phyloP scores from a whole-genome alignment of 2,888 invertebrate genomes.

The Hymenopus coronatus region DNA sequence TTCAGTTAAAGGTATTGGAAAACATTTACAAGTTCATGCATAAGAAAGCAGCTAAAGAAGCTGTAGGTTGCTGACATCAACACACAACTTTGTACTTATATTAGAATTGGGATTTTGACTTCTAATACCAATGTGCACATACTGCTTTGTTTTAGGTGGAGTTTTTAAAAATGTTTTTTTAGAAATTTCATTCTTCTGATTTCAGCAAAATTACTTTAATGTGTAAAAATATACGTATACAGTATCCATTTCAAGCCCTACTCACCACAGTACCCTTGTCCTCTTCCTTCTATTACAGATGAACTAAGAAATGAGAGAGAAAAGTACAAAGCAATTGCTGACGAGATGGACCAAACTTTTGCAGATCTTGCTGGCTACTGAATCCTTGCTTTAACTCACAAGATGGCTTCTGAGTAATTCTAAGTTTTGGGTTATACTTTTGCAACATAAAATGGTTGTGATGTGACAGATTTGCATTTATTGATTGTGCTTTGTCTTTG shows the following conservation, averaged over 20 bases:
- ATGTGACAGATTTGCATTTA: background rate
- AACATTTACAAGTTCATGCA: too few species aligned
- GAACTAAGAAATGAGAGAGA: conserved; percentile 88
- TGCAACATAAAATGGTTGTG: background rate
- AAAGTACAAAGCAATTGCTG: conserved; percentile 96
- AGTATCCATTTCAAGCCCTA: background rate
- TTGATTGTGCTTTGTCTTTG: background rate
- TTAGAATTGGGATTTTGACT: too few species aligned
- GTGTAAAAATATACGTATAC: background rate
- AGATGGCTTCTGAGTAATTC: background rate
- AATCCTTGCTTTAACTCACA: conserved; percentile 25
- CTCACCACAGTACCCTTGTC: background rate
- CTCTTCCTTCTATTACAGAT: conserved; percentile 59
- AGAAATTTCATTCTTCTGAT: background rate
- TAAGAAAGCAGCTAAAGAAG: too few species aligned
- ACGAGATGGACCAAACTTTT: conserved; percentile 95
- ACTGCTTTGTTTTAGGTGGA: too few species aligned
- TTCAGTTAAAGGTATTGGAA: too few species aligned
- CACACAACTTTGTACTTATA: too few species aligned
- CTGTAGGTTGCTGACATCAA: too few species aligned
- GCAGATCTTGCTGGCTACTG: conserved; percentile 92
- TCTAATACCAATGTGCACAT: too few species aligned
- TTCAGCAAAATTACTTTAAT: background rate
- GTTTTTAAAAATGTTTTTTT: too few species aligned
- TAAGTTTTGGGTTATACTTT: background rate